These are phyloP conservation scores for Pagetopsis macropterus DNA, from an alignment of 2,797 vertebrate genomes.

Conservation along the genomic window DNA sequence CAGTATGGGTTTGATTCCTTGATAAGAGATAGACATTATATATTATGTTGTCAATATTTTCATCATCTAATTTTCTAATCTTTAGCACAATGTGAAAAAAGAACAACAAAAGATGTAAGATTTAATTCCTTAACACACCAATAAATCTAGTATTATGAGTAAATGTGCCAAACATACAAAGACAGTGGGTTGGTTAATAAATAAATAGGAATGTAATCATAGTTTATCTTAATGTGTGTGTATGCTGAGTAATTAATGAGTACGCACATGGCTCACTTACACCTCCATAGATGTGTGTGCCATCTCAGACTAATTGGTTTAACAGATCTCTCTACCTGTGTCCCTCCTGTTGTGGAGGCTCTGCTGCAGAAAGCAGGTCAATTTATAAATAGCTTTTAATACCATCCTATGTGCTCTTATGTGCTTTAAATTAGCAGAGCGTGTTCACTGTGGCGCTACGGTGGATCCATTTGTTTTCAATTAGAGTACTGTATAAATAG, in stretches of 20 bases:
- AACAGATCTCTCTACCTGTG: conserved; percentile 27
- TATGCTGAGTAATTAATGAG: not conserved
- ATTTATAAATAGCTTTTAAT: conserved; percentile 43
- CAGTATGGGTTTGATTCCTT: no score
- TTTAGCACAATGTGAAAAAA: no score
- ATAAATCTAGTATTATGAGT: not conserved
- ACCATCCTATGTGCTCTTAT: conserved; percentile 15
- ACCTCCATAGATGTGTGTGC: not conserved
- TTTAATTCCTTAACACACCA: no score
- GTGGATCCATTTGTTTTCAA: conserved; percentile 36
- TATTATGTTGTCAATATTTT: no score
- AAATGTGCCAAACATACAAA: not conserved
- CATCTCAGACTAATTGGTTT: conserved; percentile 12
- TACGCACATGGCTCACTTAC: not conserved
- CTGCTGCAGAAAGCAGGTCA: conserved; percentile 37
- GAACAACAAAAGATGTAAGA: no score
- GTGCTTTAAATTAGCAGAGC: conserved; percentile 12
- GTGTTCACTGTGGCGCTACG: conserved; percentile 16
- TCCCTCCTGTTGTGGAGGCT: conserved; percentile 2
- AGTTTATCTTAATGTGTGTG: not conserved
- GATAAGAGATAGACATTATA: no score
- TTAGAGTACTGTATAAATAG: conserved; percentile 36
- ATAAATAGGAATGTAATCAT: not conserved
- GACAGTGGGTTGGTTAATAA: not conserved
- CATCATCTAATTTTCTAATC: no score